Conservation (phyloP, 2,797 vertebrate genomes). For the Neosilurus mollespiculum region DNA sequence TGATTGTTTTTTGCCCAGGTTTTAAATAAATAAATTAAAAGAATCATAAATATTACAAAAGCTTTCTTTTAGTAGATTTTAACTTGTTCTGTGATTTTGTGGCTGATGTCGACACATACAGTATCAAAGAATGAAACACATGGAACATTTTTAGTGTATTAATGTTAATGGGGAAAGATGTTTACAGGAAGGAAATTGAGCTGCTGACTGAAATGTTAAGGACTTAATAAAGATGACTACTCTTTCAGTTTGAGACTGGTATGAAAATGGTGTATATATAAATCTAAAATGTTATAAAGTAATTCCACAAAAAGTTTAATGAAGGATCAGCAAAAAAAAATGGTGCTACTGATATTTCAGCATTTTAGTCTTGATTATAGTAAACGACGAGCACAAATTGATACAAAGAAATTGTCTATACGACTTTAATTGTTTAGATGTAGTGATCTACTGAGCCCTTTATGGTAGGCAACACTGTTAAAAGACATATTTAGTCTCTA, state of each 20-base stretch:
- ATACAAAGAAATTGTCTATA: background rate
- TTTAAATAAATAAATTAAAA: too few relatives aligned
- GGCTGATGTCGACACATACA: background rate
- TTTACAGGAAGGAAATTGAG: background rate
- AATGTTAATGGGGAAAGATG: background rate
- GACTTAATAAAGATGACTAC: background rate
- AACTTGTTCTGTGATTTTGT: background rate
- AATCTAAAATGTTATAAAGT: background rate
- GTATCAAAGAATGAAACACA: background rate
- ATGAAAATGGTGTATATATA: too few relatives aligned
- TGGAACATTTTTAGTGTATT: background rate
- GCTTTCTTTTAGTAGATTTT: too few relatives aligned
- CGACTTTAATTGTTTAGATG: background rate
- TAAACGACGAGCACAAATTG: background rate
- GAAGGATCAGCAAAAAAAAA: background rate
- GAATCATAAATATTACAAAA: too few relatives aligned
- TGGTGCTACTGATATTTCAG: constrained; percentile 5
- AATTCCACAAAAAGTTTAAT: background rate
- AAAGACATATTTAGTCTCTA: constrained; percentile 3
- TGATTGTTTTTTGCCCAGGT: too few relatives aligned
- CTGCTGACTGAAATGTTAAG: background rate
- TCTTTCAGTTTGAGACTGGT: background rate
- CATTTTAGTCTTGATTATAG: background rate
- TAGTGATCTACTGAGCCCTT: background rate
- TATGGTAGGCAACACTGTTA: background rate